These are phyloP conservation scores for Cirrhinus mrigala DNA, from an alignment of 2,797 vertebrate genomes.

Conservation along the genomic window DNA sequence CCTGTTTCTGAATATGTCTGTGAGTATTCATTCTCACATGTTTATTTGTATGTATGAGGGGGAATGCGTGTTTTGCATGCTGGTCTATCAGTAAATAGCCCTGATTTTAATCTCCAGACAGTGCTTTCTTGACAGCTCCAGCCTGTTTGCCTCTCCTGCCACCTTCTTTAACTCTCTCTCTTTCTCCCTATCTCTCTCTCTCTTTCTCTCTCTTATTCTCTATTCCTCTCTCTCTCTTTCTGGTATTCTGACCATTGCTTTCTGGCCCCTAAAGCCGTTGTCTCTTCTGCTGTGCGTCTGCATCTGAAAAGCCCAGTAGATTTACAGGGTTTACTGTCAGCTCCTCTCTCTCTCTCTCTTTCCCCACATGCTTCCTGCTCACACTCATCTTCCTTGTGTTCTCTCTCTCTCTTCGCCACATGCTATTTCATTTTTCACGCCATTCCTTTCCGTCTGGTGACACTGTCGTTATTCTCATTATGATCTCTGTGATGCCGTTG, in stretches of 20 bases:
- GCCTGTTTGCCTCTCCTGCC: conserved; percentile 77
- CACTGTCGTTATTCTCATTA: conserved; percentile 69
- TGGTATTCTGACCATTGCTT: conserved; percentile 76
- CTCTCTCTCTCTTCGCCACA: conserved; percentile 52
- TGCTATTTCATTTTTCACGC: conserved; percentile 66
- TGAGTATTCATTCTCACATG: neutral
- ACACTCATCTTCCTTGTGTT: conserved; percentile 57
- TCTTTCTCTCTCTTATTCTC: conserved; percentile 63
- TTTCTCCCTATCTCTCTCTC: conserved; percentile 18
- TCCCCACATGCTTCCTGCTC: conserved; percentile 53
- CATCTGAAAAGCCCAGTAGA: conserved; percentile 80
- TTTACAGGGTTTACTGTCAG: conserved; percentile 80
- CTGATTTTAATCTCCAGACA: conserved; percentile 80
- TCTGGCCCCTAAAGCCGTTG: conserved; percentile 79
- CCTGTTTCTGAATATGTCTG: neutral
- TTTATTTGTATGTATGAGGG: conserved; percentile 19
- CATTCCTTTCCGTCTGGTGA: conserved; percentile 66
- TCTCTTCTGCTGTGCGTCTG: conserved; percentile 82
- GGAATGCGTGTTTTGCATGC: conserved; percentile 20
- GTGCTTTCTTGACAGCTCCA: conserved; percentile 81
- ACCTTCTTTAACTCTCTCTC: conserved; percentile 74
- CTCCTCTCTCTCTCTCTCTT: conserved; percentile 65
- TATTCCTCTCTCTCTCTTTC: conserved; percentile 54
- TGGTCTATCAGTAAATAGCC: conserved; percentile 25
- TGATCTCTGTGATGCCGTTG: conserved; percentile 52